Evolutionary conservation across 2,888 invertebrate genomes (phyloP), one percentile per base, ranked within the genome.

Genomic region (Tribolium freemani): DNA sequence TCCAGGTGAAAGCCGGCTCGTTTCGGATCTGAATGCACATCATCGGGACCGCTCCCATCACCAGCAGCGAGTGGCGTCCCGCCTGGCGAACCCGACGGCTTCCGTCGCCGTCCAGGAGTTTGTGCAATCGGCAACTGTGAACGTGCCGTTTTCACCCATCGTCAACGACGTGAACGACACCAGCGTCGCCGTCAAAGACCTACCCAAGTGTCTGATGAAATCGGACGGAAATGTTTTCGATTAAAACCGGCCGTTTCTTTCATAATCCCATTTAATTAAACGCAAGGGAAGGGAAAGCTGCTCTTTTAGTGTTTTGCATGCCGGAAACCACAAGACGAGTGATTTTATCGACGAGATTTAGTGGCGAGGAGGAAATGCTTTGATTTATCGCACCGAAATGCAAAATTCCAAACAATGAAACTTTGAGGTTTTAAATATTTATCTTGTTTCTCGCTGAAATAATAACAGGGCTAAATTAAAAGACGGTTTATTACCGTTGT

Each of bases 1-100:
- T 76, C 2, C 69, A 78, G 78, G 88, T 89, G 84, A 89, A 89
- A 85, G 88, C 88, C 75, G 86, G 82, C 78, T 87, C 87, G 72
- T 87, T 87, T 82, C 85, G 87, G 81, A 87, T 87, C 81, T 88
- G 87, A 88, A 85, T 86, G 78, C 86, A 85, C 84, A 85, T 84
- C 81, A 84, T 83, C 80, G 84, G 83, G 81, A 84, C 84, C 84
- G 81, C 79, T 71, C 75, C 73, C 80, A 82, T 71, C 78, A 81
- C 72, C 80, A 82, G 71, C 78, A 81, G 73, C 82, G 81, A 75
- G 79, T 82, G 77, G 82, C 82, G 67, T 77, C 76, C 71, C 76
- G 82, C 71, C 77, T 82, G 77, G 82, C 82, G 69, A 77, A 81
- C 75, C 76, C 79, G 71, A 75, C 63, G 10, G 46, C 26, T 8